Conservation (phyloP, 2,888 invertebrate genomes). For the Zootermopsis nevadensis region DNA sequence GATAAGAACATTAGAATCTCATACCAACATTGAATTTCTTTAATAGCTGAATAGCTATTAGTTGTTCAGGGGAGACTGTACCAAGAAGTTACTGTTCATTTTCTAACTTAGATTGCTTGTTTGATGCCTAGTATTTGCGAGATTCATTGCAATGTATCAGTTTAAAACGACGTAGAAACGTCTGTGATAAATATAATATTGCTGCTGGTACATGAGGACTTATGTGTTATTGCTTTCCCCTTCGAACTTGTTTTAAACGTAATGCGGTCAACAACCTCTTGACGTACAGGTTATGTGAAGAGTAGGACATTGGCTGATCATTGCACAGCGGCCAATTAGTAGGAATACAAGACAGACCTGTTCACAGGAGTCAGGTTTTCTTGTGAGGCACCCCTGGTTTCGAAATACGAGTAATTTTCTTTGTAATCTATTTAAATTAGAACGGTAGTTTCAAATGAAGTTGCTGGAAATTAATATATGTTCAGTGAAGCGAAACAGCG, state of each 20-base stretch:
- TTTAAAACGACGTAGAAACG: too few relatives aligned
- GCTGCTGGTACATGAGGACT: too few relatives aligned
- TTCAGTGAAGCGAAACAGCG: neutral
- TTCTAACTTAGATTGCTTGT: too few relatives aligned
- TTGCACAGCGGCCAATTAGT: neutral
- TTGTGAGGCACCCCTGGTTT: too few relatives aligned
- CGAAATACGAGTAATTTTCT: neutral
- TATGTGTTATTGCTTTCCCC: neutral
- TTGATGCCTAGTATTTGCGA: too few relatives aligned
- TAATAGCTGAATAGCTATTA: too few relatives aligned
- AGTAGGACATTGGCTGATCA: neutral
- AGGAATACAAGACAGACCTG: neutral
- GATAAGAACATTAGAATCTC: too few relatives aligned
- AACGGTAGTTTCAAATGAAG: neutral
- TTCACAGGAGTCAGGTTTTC: neutral
- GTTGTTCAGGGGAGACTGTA: too few relatives aligned
- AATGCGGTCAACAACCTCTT: slow-evolving; percentile 15
- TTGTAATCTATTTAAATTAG: neutral
- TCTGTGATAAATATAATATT: neutral
- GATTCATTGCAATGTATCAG: too few relatives aligned
- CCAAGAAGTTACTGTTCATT: too few relatives aligned
- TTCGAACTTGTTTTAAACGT: neutral
- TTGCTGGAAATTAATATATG: neutral
- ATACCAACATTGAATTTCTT: too few relatives aligned
- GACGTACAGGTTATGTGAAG: neutral